A percentile compares a stretch with the other conserved stretches of the same genome.
These are phyloP conservation scores for Lycocorax pyrrhopterus DNA, from an alignment of 2,113 vertebrate genomes.

Conservation along the genomic window DNA sequence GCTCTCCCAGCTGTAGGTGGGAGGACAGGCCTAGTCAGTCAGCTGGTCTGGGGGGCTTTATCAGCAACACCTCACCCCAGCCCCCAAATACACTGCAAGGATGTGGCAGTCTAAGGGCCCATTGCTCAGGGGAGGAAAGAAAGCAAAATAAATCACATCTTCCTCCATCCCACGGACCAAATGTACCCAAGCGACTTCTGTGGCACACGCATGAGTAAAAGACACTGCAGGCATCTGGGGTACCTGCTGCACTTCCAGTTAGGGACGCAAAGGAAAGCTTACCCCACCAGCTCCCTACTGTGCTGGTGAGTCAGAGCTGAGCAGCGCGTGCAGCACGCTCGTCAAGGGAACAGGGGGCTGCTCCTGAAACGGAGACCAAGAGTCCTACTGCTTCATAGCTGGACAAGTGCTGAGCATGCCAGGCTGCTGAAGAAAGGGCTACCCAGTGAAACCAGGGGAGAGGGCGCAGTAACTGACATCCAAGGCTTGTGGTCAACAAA, in stretches of 20 bases:
- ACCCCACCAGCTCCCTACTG: slow-evolving; percentile 42
- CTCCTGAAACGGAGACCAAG: not conserved
- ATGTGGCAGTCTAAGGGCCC: not conserved
- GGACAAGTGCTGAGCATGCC: not conserved
- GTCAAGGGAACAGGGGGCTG: not conserved
- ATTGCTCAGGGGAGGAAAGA: not conserved
- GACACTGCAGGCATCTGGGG: not conserved
- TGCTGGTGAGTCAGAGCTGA: slow-evolving; percentile 50
- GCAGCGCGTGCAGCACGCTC: not conserved
- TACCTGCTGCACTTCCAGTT: slow-evolving; percentile 3
- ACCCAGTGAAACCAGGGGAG: not conserved
- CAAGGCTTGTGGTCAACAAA: not conserved
- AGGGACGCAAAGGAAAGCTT: not conserved
- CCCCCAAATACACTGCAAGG: not conserved
- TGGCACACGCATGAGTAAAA: not conserved
- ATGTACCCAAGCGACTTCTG: not conserved
- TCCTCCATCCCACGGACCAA: slow-evolving; percentile 35
- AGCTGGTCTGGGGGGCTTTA: not conserved
- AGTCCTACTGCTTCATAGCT: not conserved
- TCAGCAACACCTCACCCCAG: not conserved
- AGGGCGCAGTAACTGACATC: not conserved
- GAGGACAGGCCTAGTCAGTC: slow-evolving; percentile 1
- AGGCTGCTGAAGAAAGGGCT: not conserved
- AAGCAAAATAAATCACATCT: not conserved
- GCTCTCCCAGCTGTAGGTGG: slow-evolving; percentile 41